Evolutionary conservation across 2,797 vertebrate species (phyloP).

Genomic region (Morus bassanus): DNA sequence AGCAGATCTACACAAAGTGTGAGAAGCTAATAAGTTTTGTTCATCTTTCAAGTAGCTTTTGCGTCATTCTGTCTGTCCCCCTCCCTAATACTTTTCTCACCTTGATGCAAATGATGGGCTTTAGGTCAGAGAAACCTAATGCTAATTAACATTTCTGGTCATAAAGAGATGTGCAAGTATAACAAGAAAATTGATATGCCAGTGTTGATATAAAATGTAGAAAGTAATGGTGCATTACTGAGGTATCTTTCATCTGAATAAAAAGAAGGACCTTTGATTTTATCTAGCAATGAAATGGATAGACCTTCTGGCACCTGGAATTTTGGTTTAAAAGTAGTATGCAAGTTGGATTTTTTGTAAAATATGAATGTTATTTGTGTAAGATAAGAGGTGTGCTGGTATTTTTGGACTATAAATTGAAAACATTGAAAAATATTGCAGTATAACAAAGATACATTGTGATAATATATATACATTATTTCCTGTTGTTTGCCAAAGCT

Average conservation of each 20-base stretch:
- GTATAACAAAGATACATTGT: not conserved
- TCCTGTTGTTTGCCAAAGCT: not conserved
- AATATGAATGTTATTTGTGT: not conserved
- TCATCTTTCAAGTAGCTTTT: constrained; percentile 36
- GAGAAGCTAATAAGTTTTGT: constrained; percentile 48
- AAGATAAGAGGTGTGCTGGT: not conserved
- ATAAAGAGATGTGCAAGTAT: not conserved
- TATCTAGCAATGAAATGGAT: not conserved
- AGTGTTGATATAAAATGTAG: not conserved
- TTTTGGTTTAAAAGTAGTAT: not conserved
- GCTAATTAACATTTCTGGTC: constrained; percentile 56
- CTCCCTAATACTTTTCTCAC: constrained; percentile 44
- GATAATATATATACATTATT: not conserved
- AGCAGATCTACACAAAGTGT: constrained; percentile 32
- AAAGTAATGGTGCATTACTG: not conserved
- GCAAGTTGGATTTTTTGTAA: not conserved
- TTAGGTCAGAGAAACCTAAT: constrained; percentile 1
- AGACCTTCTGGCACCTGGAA: not conserved
- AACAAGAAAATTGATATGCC: not conserved
- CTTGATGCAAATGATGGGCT: constrained; percentile 19
- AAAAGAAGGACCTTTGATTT: not conserved
- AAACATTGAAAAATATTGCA: not conserved
- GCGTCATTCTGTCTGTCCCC: not conserved
- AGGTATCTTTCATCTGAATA: not conserved
- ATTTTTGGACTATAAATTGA: not conserved